Evolutionary conservation across 1,140 invertebrate species (phyloP), one percentile per base, ranked within the genome.

Genomic region (Cyclina sinensis): DNA sequence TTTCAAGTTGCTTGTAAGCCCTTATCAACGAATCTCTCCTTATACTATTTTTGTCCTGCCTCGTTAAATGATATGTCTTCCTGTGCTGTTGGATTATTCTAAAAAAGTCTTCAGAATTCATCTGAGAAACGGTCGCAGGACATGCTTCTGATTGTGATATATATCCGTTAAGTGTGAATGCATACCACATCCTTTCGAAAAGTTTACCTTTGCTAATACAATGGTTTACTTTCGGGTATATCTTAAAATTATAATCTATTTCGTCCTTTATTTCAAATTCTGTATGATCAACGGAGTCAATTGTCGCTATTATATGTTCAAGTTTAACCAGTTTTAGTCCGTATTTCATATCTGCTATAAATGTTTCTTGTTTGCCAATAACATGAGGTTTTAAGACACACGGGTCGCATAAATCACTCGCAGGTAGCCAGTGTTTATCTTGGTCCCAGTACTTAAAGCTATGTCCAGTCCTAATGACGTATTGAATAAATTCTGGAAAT

Each of bases 311-410:
- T 21, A 89, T 24, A 59, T 65, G 83, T 21, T 65, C 86, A n/a
- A 70, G n/a, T 48, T 57, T 46, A n/a, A n/a, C n/a, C n/a, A n/a
- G n/a, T n/a, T n/a, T n/a, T n/a, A n/a, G n/a, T n/a, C n/a, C n/a
- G n/a, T 80, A 88, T 51, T 73, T 73, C 21, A 78, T 48, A 59
- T 92, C 91, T 4, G 70, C 27, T 0, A 73, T 48, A 37, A 92
- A 92, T 0, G 91, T 90, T 70, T 92, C 91, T 2, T 89, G 84
- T 54, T n/a, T n/a, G 87, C 76, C 5, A 90, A 89, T 35, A 74
- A 62, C 91, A 90, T 91, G 80, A 91, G 91, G 30, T 91, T 86
- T n/a, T n/a, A n/a, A n/a, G n/a, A n/a, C n/a, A n/a, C n/a, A n/a
- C n/a, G n/a, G n/a, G n/a, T n/a, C n/a, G n/a, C n/a, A n/a, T n/a